Percentiles rank a stretch among this genome's conserved stretches.
Evolutionary conservation across 2,797 vertebrate genomes (phyloP).

Genomic region (Lepus townsendii): DNA sequence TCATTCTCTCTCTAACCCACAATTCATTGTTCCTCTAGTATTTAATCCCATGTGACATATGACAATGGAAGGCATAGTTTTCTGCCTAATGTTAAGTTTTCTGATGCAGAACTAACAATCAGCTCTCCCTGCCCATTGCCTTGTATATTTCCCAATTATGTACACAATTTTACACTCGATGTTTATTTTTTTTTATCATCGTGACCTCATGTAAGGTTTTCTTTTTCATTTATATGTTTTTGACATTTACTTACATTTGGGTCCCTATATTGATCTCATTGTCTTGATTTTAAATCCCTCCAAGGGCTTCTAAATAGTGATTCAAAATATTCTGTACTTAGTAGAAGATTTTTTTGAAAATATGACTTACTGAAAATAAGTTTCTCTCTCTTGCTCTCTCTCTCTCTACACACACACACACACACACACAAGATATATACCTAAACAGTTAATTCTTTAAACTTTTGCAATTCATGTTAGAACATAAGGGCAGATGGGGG

Average conservation of each 20-base stretch:
- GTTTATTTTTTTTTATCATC: neutral
- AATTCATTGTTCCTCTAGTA: neutral
- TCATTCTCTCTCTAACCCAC: neutral
- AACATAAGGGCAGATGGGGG: neutral
- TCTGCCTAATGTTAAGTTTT: neutral
- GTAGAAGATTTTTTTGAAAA: neutral
- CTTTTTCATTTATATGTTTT: neutral
- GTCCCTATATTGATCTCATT: neutral
- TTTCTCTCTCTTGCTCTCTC: neutral
- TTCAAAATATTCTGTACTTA: neutral
- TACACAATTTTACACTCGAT: neutral
- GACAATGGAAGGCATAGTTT: constrained; percentile 34
- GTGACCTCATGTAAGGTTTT: neutral
- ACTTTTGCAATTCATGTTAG: neutral
- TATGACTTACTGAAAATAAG: neutral
- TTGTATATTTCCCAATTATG: neutral
- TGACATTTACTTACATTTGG: neutral
- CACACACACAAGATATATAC: neutral
- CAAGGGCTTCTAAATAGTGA: neutral
- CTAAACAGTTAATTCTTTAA: neutral
- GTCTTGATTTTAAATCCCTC: neutral
- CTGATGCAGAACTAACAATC: neutral
- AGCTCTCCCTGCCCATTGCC: neutral
- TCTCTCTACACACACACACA: too few relatives aligned
- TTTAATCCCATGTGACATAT: constrained; percentile 28